Base-by-base conservation (phyloP, 2,888 invertebrate species). In the Acleris sparsana region DNA sequence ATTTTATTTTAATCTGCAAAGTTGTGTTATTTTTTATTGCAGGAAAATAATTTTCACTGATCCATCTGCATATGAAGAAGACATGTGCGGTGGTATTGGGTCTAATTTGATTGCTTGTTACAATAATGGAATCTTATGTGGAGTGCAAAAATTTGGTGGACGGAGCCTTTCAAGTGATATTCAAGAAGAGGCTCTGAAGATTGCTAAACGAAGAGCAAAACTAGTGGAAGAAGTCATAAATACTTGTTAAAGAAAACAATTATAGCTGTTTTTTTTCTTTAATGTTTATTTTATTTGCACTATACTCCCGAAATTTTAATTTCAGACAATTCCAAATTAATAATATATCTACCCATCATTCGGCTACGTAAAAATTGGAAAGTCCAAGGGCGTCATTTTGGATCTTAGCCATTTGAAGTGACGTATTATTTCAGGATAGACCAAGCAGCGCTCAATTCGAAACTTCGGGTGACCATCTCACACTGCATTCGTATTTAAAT, bases 61-160 rank as follows among this genome's bases (percentile, higher is more conserved):
- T 85, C 97, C 97, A 39, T 95, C 96, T 46, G 88, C 93, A n/a
- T 96, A 97, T 85, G 97, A 97, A 89, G 97, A 97, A 89, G 93
- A 93, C 72, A 93, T 96, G 73, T 94, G 95, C 75, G 93, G 94
- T 62, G 95, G 95, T n/a, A 76, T 82, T 53, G 91, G 92, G 49
- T 86, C 93, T n/a, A 93, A 93, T 72, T 81, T 96, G 60, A 95
- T 95, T 63, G 88, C 97, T 52, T 95, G 95, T 53, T 94, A 94
- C 70, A 95, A 95, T 72, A 93, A 94, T 69, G 91, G 92, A n/a
- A 88, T 93, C 55, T 80, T 95, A 16, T 95, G 95, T 84, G 94
- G 94, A 61, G 89, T 95, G 29, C 94, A 96, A 75, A 97, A 97
- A 85, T 95, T 96, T 80, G 97, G 97, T 82, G 96, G 96, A 13